Conservation (phyloP, 2,113 vertebrate species). For the Sus scrofa region DNA sequence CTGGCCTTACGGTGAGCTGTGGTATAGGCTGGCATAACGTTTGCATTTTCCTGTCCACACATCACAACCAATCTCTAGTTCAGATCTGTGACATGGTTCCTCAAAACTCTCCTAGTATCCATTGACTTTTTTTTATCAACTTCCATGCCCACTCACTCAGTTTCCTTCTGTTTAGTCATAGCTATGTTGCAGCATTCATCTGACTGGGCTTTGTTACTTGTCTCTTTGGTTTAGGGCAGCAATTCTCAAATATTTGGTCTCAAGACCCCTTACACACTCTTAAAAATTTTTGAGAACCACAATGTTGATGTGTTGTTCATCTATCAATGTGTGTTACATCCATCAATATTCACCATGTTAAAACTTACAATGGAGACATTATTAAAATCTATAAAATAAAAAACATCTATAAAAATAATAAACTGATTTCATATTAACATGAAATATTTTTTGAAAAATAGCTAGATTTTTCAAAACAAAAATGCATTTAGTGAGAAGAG, state of each 20-base stretch:
- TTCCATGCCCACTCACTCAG: not conserved
- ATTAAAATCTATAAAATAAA: not conserved
- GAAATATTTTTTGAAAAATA: slow-evolving; percentile 11
- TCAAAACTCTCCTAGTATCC: not conserved
- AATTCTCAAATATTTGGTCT: not conserved
- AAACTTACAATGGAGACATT: not conserved
- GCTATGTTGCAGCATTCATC: not conserved
- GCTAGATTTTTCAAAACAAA: not conserved
- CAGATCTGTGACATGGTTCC: not conserved
- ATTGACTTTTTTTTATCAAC: not conserved
- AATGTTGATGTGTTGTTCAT: not conserved
- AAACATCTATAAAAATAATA: not conserved
- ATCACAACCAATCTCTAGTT: not conserved
- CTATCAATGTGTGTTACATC: no score
- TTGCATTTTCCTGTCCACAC: not conserved
- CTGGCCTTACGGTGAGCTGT: no score
- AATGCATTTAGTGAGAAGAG: not conserved
- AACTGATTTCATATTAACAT: not conserved
- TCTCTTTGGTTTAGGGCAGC: not conserved
- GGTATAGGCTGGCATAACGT: not conserved
- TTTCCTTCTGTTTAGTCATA: not conserved
- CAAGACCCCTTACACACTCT: not conserved
- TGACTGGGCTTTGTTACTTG: not conserved
- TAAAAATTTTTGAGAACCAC: not conserved
- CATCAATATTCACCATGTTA: not conserved